These are phyloP conservation scores for Siniperca knerii DNA, from an alignment of 2,113 vertebrate species.

Conservation along the genomic window DNA sequence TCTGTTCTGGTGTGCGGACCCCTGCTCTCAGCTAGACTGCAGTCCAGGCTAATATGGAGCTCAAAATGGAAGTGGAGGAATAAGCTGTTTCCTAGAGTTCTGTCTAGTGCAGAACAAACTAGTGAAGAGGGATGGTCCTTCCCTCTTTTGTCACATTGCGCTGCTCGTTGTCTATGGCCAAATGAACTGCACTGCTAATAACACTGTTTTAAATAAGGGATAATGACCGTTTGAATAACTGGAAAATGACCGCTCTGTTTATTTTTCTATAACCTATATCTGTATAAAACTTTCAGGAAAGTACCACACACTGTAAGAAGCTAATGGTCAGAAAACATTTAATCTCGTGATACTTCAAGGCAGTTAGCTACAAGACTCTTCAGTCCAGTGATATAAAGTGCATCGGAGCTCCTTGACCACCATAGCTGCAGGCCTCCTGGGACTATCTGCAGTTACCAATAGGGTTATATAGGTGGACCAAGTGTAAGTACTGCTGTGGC, in stretches of 20 bases:
- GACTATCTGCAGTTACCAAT: constrained; percentile 61
- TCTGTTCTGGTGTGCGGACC: constrained; percentile 35
- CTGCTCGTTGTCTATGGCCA: constrained; percentile 10
- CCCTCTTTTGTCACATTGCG: constrained; percentile 25
- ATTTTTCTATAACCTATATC: not conserved
- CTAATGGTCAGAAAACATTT: constrained; percentile 7
- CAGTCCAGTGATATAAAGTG: constrained; percentile 51
- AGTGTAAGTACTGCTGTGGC: constrained; percentile 68
- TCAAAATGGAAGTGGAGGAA: constrained; percentile 73
- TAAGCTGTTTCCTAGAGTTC: constrained; percentile 71
- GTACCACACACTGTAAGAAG: not conserved
- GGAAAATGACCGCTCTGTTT: not conserved
- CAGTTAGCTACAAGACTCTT: constrained; percentile 32
- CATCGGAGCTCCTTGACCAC: constrained; percentile 67
- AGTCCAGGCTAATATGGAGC: constrained; percentile 71
- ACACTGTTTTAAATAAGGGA: not conserved
- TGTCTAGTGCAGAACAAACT: constrained; percentile 71
- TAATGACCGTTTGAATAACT: not conserved
- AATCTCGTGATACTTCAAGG: not conserved
- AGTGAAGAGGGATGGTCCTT: constrained; percentile 44
- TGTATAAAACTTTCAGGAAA: not conserved
- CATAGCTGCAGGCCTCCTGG: constrained; percentile 54
- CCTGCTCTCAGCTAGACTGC: constrained; percentile 68
- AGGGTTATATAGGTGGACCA: constrained; percentile 56
- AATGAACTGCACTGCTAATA: constrained; percentile 2